These are phyloP conservation scores for Sphaerophoria taeniata DNA, from an alignment of 2,888 invertebrate species.

Conservation along the genomic window DNA sequence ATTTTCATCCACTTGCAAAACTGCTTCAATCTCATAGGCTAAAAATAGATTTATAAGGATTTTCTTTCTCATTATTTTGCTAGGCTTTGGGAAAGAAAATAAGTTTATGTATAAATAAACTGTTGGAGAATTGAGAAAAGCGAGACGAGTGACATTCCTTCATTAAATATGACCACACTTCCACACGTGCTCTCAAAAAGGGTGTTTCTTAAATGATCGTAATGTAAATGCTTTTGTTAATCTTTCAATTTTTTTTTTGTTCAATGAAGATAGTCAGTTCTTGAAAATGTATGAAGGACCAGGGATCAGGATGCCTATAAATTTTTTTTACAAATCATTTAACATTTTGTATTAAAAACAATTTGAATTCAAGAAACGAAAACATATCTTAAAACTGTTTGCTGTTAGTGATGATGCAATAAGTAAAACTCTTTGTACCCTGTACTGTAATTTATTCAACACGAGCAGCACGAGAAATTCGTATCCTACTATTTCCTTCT, in stretches of 20 bases:
- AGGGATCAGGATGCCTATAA: no score
- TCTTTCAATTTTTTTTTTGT: no score
- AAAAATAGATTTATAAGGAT: slow-evolving; percentile 31
- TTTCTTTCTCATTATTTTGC: background rate
- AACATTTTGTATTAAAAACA: background rate
- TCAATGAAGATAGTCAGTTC: no score
- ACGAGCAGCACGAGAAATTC: background rate
- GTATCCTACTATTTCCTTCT: background rate
- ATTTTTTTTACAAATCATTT: no score
- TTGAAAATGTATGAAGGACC: no score
- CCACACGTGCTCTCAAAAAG: background rate
- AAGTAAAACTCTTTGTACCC: background rate
- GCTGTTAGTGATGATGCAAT: no score
- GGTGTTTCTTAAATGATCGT: background rate
- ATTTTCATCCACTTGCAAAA: slow-evolving; percentile 12
- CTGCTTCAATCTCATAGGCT: background rate
- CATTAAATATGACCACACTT: background rate
- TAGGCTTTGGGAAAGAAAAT: slow-evolving; percentile 1
- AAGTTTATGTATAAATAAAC: slow-evolving; percentile 6
- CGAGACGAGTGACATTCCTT: background rate
- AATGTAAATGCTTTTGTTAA: background rate
- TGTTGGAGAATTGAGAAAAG: background rate
- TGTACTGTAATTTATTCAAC: slow-evolving; percentile 9
- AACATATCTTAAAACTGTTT: no score
- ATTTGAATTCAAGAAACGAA: no score